Conservation (phyloP, 2,797 vertebrate species). For the Pipistrellus kuhlii region DNA sequence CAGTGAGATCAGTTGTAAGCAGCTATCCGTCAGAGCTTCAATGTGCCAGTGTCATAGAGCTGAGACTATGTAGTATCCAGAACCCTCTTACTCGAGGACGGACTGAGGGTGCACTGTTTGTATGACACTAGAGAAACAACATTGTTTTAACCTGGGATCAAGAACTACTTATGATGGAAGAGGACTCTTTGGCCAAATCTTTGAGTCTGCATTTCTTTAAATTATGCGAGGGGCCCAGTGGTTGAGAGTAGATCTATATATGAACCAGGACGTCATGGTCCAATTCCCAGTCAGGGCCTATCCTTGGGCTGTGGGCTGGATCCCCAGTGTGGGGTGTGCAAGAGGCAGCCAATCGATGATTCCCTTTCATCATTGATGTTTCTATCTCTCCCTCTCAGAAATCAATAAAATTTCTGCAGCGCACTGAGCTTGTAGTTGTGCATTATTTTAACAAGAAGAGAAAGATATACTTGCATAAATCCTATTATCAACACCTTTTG, state of each 20-base stretch:
- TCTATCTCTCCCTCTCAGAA: too few relatives aligned
- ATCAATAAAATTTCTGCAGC: neutral
- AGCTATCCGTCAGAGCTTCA: neutral
- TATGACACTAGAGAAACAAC: neutral
- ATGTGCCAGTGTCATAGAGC: neutral
- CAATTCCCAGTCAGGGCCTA: too few relatives aligned
- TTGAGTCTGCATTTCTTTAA: constrained; percentile 32
- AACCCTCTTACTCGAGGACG: neutral
- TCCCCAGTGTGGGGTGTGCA: too few relatives aligned
- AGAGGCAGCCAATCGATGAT: too few relatives aligned
- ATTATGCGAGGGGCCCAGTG: neutral
- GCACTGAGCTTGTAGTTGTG: neutral
- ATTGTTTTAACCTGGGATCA: neutral
- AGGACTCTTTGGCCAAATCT: neutral
- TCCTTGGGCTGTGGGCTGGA: too few relatives aligned
- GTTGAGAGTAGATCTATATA: too few relatives aligned
- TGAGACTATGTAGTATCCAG: neutral
- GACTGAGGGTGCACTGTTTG: neutral
- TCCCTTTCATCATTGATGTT: too few relatives aligned
- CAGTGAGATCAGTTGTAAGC: neutral
- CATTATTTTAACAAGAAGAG: neutral
- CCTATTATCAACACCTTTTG: neutral
- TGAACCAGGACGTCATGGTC: too few relatives aligned
- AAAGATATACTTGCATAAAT: neutral
- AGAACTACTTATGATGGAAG: neutral